Percentiles rank a stretch among this genome's conserved stretches.
Evolutionary conservation across 1,140 invertebrate genomes (phyloP).

Genomic region (Belonocnema kinseyi): DNA sequence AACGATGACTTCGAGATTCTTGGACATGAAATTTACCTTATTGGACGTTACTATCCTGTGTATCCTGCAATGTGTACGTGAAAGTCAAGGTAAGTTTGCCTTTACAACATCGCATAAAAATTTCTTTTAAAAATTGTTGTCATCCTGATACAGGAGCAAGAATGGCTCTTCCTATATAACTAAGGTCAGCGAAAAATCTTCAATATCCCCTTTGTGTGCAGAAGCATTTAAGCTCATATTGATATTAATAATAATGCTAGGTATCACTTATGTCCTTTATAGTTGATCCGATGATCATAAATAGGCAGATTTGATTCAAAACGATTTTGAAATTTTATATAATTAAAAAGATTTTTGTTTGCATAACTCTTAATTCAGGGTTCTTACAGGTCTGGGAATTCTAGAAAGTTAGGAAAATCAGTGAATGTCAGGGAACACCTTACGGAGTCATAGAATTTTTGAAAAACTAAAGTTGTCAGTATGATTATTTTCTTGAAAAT

Average conservation of each 20-base stretch:
- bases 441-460: no score
- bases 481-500: no score
- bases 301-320: no score
- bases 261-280: not conserved
- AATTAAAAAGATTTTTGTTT: no score
- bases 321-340: no score
- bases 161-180: not conserved
- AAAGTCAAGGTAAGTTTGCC: not conserved
- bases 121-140: not conserved
- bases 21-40: slow-evolving; percentile 11
- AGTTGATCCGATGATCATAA: not conserved
- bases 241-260: not conserved
- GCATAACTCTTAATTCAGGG: no score
- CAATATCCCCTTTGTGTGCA: not conserved
- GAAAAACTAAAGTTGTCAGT: no score
- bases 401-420: no score
- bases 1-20: slow-evolving; percentile 12
- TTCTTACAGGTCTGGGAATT: no score
- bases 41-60: not conserved
- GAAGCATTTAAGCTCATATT: not conserved
- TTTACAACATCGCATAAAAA: slow-evolving; percentile 1
- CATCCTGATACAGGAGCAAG: not conserved
- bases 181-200: not conserved
- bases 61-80: not conserved
- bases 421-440: no score